Base-by-base conservation (phyloP, 2,113 vertebrate species). In the Toxotes chatareus region DNA sequence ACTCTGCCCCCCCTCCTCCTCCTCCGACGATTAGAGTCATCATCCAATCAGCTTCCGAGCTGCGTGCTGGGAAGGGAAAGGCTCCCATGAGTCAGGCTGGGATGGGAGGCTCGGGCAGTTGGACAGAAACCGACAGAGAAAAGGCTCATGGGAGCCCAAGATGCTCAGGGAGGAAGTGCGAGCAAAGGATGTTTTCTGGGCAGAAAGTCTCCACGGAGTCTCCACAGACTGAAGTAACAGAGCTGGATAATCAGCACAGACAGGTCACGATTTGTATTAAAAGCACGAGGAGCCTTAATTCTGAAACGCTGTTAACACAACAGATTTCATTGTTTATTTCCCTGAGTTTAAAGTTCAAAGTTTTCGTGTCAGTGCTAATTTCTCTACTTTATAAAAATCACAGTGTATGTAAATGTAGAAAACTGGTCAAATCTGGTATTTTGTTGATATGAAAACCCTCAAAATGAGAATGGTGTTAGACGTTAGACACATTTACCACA, bases 21-120 rank as follows among this genome's bases (percentile, higher is more conserved):
- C 86, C 77, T 16, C 55, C n/a, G 11, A 73, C 81, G n/a, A 84
- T 91, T 85, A 91, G 34, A 69, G 53, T 72, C 89, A 70, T 86
- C 82, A 81, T 77, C 94, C 94, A 94, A 94, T 94, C 87, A 68
- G 91, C 92, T 92, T 21, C 89, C 19, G 69, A 67, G 86, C 62
- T 72, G 64, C 13, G 57, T 5, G 14, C 68, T 71, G 71, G 60
- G 74, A 79, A 68, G 83, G 63, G 62, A 82, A 88, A 69, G 23
- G 80, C 85, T 93, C 84, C 86, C 76, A 88, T 17, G 84, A 85
- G 81, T 74, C 72, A 17, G 72, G 46, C 31, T 7, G 63, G 57
- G 76, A 79, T 44, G 51, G 79, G 82, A 80, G 83, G 85, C 55
- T 27, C 19, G 61, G 78, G 40, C 16, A 23, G 21, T 46, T 13